Evolutionary conservation across 2,113 vertebrate genomes (phyloP).

Genomic region (Haplotaxodon microlepis): DNA sequence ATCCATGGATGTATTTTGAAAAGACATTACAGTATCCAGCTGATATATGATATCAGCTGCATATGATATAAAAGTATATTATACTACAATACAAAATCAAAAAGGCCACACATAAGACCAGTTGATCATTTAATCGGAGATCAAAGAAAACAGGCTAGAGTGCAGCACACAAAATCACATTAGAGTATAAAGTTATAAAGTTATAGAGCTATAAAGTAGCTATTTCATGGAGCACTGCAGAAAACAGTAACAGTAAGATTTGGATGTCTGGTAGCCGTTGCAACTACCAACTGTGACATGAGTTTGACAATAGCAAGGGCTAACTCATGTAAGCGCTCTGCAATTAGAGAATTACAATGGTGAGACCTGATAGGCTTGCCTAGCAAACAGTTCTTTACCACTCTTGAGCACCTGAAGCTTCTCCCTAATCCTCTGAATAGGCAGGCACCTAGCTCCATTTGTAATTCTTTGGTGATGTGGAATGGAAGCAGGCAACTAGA

Average conservation of each 20-base stretch:
- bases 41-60: not conserved
- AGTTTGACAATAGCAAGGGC: not conserved
- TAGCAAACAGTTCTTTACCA: not conserved
- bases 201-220: not conserved
- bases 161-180: not conserved
- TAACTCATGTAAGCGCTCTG: not conserved
- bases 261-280: not conserved
- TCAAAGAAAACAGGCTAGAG: not conserved
- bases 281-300: not conserved
- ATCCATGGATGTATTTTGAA: not conserved
- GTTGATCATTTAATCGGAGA: not conserved
- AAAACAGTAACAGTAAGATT: not conserved
- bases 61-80: not conserved
- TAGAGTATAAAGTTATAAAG: not conserved
- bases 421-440: not conserved
- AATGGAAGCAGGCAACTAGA: not conserved
- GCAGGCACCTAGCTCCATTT: not conserved
- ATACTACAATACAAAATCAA: not conserved
- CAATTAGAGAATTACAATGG: not conserved
- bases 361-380: not conserved
- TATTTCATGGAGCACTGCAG: not conserved
- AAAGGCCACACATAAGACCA: not conserved
- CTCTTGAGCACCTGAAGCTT: not conserved
- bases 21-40: not conserved
- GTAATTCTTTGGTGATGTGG: not conserved